phyloP scores from a whole-genome alignment of 1,140 invertebrate genomes.

The Scylla paramamosain region DNA sequence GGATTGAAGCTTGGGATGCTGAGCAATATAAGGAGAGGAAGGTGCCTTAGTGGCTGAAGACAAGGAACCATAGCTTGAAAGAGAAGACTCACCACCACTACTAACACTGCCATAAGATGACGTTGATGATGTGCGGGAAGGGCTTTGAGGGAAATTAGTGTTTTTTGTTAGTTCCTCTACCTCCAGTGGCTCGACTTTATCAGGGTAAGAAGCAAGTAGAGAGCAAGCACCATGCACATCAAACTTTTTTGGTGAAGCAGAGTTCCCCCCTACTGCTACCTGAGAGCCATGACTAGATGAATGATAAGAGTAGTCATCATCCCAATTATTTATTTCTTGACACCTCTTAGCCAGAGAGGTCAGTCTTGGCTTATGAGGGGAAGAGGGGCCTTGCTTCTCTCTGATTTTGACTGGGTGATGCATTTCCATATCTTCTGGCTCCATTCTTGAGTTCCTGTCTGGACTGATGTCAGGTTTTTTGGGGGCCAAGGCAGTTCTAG shows the following conservation, averaged over 20 bases:
- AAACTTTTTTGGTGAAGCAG: slow-evolving; percentile 37
- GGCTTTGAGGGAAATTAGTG: not conserved
- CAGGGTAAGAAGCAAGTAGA: slow-evolving; percentile 53
- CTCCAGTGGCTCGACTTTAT: not conserved
- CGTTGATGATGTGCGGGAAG: not conserved
- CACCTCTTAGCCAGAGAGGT: slow-evolving; percentile 69
- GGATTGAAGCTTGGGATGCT: slow-evolving; percentile 43
- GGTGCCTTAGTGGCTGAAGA: not conserved
- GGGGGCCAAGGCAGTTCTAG: not conserved
- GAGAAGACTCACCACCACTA: not conserved
- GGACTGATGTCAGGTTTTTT: not conserved
- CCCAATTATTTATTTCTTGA: slow-evolving; percentile 74
- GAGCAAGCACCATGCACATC: slow-evolving; percentile 38
- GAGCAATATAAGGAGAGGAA: slow-evolving; percentile 10
- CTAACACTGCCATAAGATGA: no score
- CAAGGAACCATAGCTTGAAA: not conserved
- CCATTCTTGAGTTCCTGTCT: not conserved
- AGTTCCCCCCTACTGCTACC: slow-evolving; percentile 68
- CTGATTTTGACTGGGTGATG: not conserved
- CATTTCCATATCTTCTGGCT: not conserved
- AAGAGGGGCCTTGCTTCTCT: not conserved
- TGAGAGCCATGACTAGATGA: slow-evolving; percentile 64
- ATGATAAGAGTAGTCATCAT: slow-evolving; percentile 77
- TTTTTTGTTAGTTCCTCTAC: not conserved
- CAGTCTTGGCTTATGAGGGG: slow-evolving; percentile 35